Conservation (phyloP, 2,888 invertebrate species). For the Philonicus albiceps region DNA sequence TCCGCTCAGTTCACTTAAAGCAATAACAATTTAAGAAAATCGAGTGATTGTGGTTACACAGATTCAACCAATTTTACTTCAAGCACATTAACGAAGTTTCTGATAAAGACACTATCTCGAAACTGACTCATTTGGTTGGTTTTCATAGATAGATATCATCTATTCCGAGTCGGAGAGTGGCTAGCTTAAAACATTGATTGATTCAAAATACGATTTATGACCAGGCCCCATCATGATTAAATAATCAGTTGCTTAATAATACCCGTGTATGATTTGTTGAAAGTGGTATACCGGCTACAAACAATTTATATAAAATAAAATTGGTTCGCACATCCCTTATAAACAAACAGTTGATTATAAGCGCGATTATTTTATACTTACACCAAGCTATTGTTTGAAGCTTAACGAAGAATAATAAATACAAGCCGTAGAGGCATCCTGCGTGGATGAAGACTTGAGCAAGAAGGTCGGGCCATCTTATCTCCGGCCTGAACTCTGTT, state of each 20-base stretch:
- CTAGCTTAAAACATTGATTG: background rate
- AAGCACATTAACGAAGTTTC: too few relatives aligned
- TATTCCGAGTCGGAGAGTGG: background rate
- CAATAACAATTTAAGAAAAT: background rate
- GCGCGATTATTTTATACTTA: conserved; percentile 64
- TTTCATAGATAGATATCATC: background rate
- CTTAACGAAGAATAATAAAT: conserved; percentile 71
- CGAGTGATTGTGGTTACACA: background rate
- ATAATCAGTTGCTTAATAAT: background rate
- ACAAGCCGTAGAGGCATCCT: conserved; percentile 75
- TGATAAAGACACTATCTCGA: background rate
- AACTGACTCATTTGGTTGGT: background rate
- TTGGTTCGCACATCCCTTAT: background rate
- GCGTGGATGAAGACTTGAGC: conserved; percentile 76
- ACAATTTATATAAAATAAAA: background rate
- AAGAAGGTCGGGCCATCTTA: conserved; percentile 76
- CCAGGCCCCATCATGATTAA: background rate
- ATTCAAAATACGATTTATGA: background rate
- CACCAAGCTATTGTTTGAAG: conserved; percentile 75
- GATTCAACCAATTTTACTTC: background rate
- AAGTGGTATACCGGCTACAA: background rate
- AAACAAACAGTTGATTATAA: background rate
- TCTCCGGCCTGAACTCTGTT: conserved; percentile 67
- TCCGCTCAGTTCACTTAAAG: background rate
- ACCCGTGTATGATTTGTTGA: background rate